phyloP scores from a whole-genome alignment of 2,797 vertebrate species.

The Periophthalmus magnuspinnatus region DNA sequence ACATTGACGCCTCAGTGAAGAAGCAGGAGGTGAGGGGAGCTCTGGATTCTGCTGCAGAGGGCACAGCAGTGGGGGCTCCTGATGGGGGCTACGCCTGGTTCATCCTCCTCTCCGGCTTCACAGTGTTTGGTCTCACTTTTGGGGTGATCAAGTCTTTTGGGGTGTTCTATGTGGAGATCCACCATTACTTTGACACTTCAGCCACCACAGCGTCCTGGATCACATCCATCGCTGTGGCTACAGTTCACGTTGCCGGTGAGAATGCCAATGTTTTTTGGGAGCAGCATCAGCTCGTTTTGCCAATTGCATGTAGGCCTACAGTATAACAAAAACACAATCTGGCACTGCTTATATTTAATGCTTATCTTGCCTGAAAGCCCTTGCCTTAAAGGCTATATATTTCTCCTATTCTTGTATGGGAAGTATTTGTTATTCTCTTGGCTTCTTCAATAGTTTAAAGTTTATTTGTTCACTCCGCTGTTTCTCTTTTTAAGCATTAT shows the following conservation, averaged over 20 bases:
- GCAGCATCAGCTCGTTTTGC: not conserved
- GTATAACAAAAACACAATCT: not conserved
- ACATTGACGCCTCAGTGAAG: constrained; percentile 47
- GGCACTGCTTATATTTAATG: not conserved
- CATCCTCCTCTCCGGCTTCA: constrained; percentile 65
- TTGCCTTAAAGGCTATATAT: too few relatives aligned
- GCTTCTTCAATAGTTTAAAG: too few relatives aligned
- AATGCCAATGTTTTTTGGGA: not conserved
- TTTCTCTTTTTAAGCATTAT: not conserved
- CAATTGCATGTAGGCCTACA: not conserved
- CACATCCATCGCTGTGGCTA: constrained; percentile 66
- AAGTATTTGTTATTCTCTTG: too few relatives aligned
- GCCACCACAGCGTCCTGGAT: constrained; percentile 71
- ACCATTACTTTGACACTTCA: constrained; percentile 63
- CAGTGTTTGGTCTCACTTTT: constrained; percentile 69
- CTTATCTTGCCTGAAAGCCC: not conserved
- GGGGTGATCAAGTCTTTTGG: constrained; percentile 71
- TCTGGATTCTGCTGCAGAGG: not conserved
- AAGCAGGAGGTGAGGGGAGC: not conserved
- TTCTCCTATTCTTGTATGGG: too few relatives aligned
- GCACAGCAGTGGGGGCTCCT: not conserved
- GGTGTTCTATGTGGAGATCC: constrained; percentile 69
- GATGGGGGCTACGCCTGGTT: constrained; percentile 70
- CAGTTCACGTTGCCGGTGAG: constrained; percentile 63
- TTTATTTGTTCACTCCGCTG: too few relatives aligned